Conservation (phyloP, 2,797 vertebrate genomes). For the Sebastiscus tertius region DNA sequence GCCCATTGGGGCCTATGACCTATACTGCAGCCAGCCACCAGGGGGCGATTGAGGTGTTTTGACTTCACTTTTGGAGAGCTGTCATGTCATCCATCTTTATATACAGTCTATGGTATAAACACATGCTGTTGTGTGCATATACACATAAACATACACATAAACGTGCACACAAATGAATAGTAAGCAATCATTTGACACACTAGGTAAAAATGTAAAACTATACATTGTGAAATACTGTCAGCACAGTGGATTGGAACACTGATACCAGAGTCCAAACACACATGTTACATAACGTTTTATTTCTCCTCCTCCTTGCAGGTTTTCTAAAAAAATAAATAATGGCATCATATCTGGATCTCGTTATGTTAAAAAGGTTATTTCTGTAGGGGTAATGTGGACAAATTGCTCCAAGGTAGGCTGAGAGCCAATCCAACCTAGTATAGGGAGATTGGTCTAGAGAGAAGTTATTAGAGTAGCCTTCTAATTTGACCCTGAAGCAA, state of each 20-base stretch:
- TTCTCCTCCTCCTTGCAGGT: neutral
- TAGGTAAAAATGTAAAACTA: neutral
- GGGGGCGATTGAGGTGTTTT: too few species aligned
- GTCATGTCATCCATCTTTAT: too few species aligned
- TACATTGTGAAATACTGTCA: neutral
- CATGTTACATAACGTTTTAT: neutral
- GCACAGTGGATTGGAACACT: neutral
- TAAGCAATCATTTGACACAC: neutral
- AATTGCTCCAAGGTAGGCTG: slow-evolving; percentile 13
- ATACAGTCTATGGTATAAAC: too few species aligned
- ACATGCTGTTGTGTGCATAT: neutral
- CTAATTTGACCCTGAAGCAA: slow-evolving; percentile 54
- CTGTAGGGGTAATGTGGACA: neutral
- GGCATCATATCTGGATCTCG: slow-evolving; percentile 1
- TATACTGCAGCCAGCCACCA: too few species aligned
- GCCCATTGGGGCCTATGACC: too few species aligned
- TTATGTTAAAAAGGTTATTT: slow-evolving; percentile 26
- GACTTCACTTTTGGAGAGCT: too few species aligned
- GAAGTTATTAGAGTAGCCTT: slow-evolving; percentile 36
- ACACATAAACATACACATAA: neutral
- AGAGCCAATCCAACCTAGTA: neutral
- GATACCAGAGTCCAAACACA: neutral
- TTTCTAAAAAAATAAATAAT: neutral
- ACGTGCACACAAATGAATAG: neutral
- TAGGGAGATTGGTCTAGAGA: slow-evolving; percentile 9